Base-by-base conservation (phyloP, 2,113 vertebrate species). In the Xiphophorus couchianus region DNA sequence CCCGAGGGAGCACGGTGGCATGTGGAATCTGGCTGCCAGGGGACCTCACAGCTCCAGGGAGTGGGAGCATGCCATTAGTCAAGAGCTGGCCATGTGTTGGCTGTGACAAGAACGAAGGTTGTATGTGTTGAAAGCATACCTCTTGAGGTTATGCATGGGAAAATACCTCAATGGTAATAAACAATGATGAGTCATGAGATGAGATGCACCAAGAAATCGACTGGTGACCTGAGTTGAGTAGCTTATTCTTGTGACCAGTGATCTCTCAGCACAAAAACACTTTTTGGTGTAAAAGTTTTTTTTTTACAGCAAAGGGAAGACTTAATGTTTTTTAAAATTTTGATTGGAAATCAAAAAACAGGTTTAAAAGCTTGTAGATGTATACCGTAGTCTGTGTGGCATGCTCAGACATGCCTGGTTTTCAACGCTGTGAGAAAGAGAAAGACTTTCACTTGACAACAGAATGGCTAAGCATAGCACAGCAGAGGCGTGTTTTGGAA, bases 61-160 rank as follows among this genome's bases (percentile, higher is more conserved):
- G 76, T 62, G 25, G 80, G 76, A 83, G 84, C 82, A 81, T 87
- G 69, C 77, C 84, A 90, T 89, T 86, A 90, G 82, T 90, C 87
- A 89, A 87, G 74, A 69, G 72, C 68, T 70, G 71, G 73, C 72
- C 75, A 72, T 83, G 88, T 83, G 86, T 60, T 78, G 73, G 48
- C 79, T 84, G 77, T 82, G 76, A 83, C 86, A 79, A 33, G 54
- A 76, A 78, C 65, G 74, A 76, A 60, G 64, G 42, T 65, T 63
- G 29, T 29, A 78, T 75, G 35, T 60, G 48, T 29, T 67, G 75
- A 44, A 70, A 85, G 63, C 71, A 87, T 76, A 68, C 73, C 12
- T 83, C 78, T 78, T 44, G 69, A 70, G 19, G 78, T 77, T 51
- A 73, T 25, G 70, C 48, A 84, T 63, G 35, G 69, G 10, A n/a